phyloP scores from a whole-genome alignment of 1,140 invertebrate genomes.

The Magallana gigas region DNA sequence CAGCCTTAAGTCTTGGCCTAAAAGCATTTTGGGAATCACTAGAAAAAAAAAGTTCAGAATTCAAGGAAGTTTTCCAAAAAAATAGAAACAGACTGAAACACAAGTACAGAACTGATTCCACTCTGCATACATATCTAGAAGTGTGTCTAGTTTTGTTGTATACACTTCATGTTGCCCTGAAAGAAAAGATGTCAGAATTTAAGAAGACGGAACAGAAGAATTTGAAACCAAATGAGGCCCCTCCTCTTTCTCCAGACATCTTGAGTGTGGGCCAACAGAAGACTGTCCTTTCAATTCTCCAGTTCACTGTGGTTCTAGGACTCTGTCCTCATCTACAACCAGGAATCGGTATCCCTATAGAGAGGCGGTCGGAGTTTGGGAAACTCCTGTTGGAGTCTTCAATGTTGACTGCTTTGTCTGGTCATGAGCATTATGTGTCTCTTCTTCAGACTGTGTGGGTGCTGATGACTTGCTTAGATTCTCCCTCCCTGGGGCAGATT shows the following conservation, averaged over 20 bases:
- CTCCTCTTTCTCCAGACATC: slow-evolving; percentile 56
- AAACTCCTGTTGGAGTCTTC: slow-evolving; percentile 41
- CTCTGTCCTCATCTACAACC: slow-evolving; percentile 84
- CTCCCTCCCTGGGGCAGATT: slow-evolving; percentile 76
- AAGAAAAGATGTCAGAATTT: slow-evolving; percentile 17
- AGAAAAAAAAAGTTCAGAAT: not conserved
- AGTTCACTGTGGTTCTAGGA: slow-evolving; percentile 84
- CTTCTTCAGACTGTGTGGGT: slow-evolving; percentile 61
- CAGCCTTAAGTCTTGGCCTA: not conserved
- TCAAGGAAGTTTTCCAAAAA: not conserved
- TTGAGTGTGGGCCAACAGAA: slow-evolving; percentile 78
- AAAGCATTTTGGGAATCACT: slow-evolving; percentile 25
- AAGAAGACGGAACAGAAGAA: slow-evolving; percentile 20
- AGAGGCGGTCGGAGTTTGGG: slow-evolving; percentile 68
- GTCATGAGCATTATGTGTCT: slow-evolving; percentile 51
- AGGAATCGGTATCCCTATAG: slow-evolving; percentile 83
- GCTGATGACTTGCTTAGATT: slow-evolving; percentile 77
- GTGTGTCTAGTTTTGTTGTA: slow-evolving; percentile 26
- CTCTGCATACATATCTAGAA: not conserved
- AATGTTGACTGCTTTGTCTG: not conserved
- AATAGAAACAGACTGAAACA: not conserved
- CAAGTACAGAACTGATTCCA: not conserved
- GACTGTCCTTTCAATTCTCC: slow-evolving; percentile 77
- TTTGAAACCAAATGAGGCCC: slow-evolving; percentile 57
- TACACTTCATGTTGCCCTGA: not conserved